Conservation (phyloP, 1,140 invertebrate species). For the Hyles euphorbiae region DNA sequence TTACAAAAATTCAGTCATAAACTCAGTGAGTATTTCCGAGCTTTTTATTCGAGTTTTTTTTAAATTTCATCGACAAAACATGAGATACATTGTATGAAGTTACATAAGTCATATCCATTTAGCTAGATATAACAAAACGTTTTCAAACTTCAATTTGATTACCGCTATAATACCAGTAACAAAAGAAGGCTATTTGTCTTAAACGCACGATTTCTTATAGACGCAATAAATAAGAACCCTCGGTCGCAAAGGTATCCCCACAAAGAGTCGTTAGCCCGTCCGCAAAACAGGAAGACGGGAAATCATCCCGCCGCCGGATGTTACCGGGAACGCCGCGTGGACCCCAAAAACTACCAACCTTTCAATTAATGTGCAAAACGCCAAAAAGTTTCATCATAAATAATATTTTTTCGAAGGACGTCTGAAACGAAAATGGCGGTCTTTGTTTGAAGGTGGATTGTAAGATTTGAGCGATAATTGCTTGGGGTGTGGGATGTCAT, state of each 20-base stretch:
- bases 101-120: no score
- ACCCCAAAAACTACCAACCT: conserved; percentile 43
- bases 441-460: conserved; percentile 32
- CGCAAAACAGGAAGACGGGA: conserved; percentile 48
- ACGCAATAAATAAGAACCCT: conserved; percentile 31
- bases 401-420: conserved; percentile 44
- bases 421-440: conserved; percentile 41
- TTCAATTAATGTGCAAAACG: conserved; percentile 55
- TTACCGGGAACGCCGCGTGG: conserved; percentile 7
- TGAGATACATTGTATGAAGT: no score
- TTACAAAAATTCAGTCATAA: no score
- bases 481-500: background rate
- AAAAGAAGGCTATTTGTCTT: no score
- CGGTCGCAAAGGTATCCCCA: conserved; percentile 11
- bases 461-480: conserved; percentile 1
- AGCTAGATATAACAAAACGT: no score
- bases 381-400: conserved; percentile 56
- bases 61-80: no score
- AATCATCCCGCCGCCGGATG: conserved; percentile 54
- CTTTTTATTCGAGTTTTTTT: no score
- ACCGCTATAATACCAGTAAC: no score
- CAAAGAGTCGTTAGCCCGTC: conserved; percentile 30
- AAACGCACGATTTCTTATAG: conserved; percentile 19
- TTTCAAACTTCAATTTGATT: no score
- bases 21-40: no score